Evolutionary conservation across 2,113 vertebrate species (phyloP), one percentile per base, ranked within the genome.

Genomic region (Nymphicus hollandicus): DNA sequence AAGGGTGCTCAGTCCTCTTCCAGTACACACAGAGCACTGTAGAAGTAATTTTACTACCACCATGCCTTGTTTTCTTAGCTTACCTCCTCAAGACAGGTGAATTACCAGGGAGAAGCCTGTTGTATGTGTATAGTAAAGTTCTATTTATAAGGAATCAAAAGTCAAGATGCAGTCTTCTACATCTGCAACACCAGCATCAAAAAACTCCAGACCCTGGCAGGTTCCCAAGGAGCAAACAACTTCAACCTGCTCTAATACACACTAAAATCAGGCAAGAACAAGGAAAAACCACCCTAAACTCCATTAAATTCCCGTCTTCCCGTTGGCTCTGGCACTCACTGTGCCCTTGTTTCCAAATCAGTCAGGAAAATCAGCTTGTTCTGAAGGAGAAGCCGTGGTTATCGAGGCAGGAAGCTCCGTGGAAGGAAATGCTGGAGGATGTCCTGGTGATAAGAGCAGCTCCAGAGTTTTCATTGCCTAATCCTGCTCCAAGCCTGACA

Each of bases 391-490:
- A 86, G 71, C 44, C 1, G 7, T 31, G 89, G 89, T 71, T 73
- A n/a, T n/a, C 25, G 0, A 53, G 87, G 89, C 95, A 96, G 93
- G 96, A 96, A 96, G 79, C 84, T 47, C 76, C 73, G 9, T 49
- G 87, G 93, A 94, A 94, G 95, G 95, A 95, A 97, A 93, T 14
- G 61, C 88, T 56, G 72, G 60, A 84, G 96, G 92, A 95, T 88
- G 88, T 95, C 90, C 95, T 86, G 37, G 27, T 1, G 90, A 96
- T 96, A 96, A 96, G 93, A 58, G 64, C 90, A 19, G 88, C 88
- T 94, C 88, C 76, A 46, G 46, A 74, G 73, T 29, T 81, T 79
- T 93, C 86, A 76, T 6, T 91, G 61, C 95, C 79, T 81, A 94
- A 87, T 53, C 78, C 91, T 43, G 29, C 86, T 76, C 77, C 60